phyloP scores from a whole-genome alignment of 2,888 invertebrate species.

The Aspidiotus rigidus region DNA sequence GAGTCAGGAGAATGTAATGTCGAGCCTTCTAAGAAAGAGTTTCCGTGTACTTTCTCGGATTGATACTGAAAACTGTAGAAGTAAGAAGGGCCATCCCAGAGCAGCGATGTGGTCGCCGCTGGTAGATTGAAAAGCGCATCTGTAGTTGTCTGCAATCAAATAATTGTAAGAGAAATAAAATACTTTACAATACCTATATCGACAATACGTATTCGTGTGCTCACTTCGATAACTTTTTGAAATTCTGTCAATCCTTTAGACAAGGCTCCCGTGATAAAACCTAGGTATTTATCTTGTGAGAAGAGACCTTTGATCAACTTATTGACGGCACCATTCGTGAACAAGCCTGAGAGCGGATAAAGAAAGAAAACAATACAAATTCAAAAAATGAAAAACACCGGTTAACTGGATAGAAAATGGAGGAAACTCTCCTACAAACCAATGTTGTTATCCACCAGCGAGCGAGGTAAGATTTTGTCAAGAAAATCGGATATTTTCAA shows the following conservation, averaged over 20 bases:
- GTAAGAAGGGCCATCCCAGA: slow-evolving; percentile 59
- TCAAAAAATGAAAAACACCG: not conserved
- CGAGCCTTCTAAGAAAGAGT: not conserved
- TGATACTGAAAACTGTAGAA: slow-evolving; percentile 67
- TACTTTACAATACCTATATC: not conserved
- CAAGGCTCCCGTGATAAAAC: slow-evolving; percentile 37
- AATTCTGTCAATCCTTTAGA: slow-evolving; percentile 40
- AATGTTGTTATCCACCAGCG: slow-evolving; percentile 43
- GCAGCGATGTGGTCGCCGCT: slow-evolving; percentile 58
- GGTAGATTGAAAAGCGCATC: slow-evolving; percentile 70
- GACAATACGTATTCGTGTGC: not conserved
- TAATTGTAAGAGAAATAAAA: not conserved
- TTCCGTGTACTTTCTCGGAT: slow-evolving; percentile 49
- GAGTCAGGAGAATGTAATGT: not conserved
- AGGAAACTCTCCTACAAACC: slow-evolving; percentile 37
- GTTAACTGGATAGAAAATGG: not conserved
- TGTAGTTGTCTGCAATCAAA: slow-evolving; percentile 44
- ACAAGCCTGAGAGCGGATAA: slow-evolving; percentile 37
- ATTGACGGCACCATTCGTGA: slow-evolving; percentile 37
- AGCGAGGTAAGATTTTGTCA: slow-evolving; percentile 43
- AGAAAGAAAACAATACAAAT: not conserved
- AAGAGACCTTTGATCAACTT: slow-evolving; percentile 37
- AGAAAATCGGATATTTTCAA: slow-evolving; percentile 43
- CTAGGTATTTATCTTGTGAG: slow-evolving; percentile 37
- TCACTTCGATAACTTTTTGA: slow-evolving; percentile 51